phyloP scores from a whole-genome alignment of 2,797 vertebrate species.

The Poeciliopsis gracilis region DNA sequence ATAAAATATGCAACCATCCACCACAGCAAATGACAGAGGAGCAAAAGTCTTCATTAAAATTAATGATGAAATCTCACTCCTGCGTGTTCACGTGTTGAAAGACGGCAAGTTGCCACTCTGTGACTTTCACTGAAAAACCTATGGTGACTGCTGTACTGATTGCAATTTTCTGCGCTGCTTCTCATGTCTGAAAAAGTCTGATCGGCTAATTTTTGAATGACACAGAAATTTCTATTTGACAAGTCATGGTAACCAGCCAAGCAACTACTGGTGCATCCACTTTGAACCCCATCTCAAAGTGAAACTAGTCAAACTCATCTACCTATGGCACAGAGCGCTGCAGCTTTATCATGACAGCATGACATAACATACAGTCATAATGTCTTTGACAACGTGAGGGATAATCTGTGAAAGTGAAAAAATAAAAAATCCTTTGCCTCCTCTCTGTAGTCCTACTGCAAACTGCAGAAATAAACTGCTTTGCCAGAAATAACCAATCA shows the following conservation, averaged over 20 bases:
- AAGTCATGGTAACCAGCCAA: background rate
- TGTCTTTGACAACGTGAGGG: too few species aligned
- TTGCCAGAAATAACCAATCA: too few species aligned
- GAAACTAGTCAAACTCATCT: background rate
- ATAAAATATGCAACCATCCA: conserved; percentile 19
- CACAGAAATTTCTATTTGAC: background rate
- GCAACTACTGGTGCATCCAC: background rate
- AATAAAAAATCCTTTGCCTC: too few species aligned
- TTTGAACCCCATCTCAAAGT: background rate
- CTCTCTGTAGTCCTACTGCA: too few species aligned
- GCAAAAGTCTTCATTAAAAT: conserved; percentile 7
- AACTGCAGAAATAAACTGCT: too few species aligned
- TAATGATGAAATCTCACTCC: background rate
- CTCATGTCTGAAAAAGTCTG: background rate
- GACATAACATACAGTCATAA: too few species aligned
- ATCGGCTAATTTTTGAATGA: background rate
- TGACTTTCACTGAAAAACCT: background rate
- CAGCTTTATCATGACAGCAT: too few species aligned
- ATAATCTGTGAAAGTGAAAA: too few species aligned
- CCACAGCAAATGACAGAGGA: conserved; percentile 34
- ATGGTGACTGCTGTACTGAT: background rate
- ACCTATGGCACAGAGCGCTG: background rate
- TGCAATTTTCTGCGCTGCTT: background rate
- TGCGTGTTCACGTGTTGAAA: background rate
- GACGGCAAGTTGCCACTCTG: background rate